phyloP scores from a whole-genome alignment of 2,797 vertebrate species.

The Spinibarbus caldwelli region DNA sequence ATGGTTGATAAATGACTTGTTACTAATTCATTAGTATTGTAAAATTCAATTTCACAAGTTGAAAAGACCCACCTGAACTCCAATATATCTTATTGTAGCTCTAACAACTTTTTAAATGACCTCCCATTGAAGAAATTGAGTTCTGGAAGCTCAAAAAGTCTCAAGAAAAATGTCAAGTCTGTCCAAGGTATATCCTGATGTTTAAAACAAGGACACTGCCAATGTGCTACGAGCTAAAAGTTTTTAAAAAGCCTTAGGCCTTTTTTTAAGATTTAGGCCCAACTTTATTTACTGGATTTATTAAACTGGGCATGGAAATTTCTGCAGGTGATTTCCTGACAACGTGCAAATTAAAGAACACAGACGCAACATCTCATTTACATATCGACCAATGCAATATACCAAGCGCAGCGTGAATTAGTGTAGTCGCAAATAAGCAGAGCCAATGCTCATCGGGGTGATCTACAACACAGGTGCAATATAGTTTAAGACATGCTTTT shows the following conservation, averaged over 20 bases:
- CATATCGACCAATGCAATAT: no score
- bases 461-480: no score
- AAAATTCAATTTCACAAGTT: slow-evolving; percentile 74
- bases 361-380: no score
- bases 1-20: slow-evolving; percentile 77
- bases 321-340: no score
- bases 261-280: not conserved
- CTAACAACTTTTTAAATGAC: slow-evolving; percentile 54
- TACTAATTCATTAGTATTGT: slow-evolving; percentile 79
- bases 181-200: not conserved
- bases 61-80: slow-evolving; percentile 72
- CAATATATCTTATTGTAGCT: slow-evolving; percentile 71
- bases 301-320: no score
- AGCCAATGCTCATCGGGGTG: no score
- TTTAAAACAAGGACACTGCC: not conserved
- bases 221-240: not conserved
- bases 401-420: no score
- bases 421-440: no score
- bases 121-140: slow-evolving; percentile 19
- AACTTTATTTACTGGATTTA: no score
- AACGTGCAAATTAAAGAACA: no score
- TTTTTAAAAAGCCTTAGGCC: not conserved
- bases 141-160: not conserved
- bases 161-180: not conserved
- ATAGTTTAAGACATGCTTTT: no score